phyloP scores from a whole-genome alignment of 2,113 vertebrate genomes.

The Pogonocichla stellata region DNA sequence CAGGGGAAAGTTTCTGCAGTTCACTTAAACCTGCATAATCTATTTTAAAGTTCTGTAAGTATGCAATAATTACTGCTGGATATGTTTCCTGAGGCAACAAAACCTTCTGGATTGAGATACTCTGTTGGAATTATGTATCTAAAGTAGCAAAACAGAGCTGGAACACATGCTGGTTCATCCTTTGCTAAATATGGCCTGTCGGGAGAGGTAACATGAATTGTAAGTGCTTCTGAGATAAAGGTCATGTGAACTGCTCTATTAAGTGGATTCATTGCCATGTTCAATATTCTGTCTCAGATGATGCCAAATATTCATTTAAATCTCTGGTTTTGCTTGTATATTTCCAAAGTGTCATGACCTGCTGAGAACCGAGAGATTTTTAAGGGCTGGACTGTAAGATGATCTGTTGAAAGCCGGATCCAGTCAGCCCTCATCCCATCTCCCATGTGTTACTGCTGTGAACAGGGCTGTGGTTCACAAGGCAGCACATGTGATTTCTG shows the following conservation, averaged over 20 bases:
- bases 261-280: background rate
- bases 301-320: background rate
- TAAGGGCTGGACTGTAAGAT: background rate
- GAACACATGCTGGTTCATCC: background rate
- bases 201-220: background rate
- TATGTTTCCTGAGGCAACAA: background rate
- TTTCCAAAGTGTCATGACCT: background rate
- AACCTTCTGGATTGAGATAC: background rate
- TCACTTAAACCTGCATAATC: background rate
- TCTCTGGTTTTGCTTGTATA: background rate
- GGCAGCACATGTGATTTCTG: constrained; percentile 9
- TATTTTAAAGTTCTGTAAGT: background rate
- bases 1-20: background rate
- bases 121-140: background rate
- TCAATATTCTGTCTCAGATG: background rate
- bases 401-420: background rate
- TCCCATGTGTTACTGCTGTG: background rate
- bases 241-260: background rate
- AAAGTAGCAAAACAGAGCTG: background rate
- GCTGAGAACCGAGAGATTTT: background rate
- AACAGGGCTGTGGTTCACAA: background rate
- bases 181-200: background rate
- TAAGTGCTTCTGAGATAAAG: background rate
- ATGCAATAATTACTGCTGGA: background rate
- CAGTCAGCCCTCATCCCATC: background rate